These are phyloP conservation scores for Platyura marginata DNA, from an alignment of 1,140 invertebrate species.

Conservation along the genomic window DNA sequence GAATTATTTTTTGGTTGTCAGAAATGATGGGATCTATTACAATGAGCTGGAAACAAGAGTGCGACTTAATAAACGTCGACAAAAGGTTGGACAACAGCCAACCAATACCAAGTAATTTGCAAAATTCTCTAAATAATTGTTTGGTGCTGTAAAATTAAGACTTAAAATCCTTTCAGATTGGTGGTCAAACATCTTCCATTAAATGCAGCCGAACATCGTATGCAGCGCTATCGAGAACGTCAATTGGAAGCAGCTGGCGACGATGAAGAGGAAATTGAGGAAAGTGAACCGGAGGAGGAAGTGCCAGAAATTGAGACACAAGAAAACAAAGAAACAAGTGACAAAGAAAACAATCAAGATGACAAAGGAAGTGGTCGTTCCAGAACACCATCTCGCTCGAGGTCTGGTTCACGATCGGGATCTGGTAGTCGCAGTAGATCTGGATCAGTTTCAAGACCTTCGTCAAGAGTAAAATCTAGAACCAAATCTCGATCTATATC, in stretches of 20 bases:
- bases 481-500: constrained; percentile 15
- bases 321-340: constrained; percentile 20
- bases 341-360: constrained; percentile 18
- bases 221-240: constrained; percentile 69
- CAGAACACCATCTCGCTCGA: constrained; percentile 7
- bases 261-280: constrained; percentile 52
- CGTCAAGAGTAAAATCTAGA: constrained; percentile 19
- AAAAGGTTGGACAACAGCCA: constrained; percentile 49
- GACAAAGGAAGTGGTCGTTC: constrained; percentile 16
- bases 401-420: constrained; percentile 12
- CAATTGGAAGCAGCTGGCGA: constrained; percentile 76
- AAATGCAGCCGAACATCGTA: constrained; percentile 67
- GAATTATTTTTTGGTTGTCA: constrained; percentile 92
- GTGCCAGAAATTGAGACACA: constrained; percentile 43
- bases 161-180: not conserved
- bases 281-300: constrained; percentile 38
- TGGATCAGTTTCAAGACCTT: constrained; percentile 23
- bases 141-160: too few species aligned
- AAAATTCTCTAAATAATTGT: too few species aligned
- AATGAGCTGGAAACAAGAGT: constrained; percentile 95
- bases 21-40: constrained; percentile 84
- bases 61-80: constrained; percentile 72
- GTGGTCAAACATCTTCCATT: constrained; percentile 81
- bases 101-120: constrained; percentile 36
- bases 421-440: constrained; percentile 20